Base-by-base conservation (phyloP, 1,140 invertebrate genomes). In the Drosophila kikkawai region DNA sequence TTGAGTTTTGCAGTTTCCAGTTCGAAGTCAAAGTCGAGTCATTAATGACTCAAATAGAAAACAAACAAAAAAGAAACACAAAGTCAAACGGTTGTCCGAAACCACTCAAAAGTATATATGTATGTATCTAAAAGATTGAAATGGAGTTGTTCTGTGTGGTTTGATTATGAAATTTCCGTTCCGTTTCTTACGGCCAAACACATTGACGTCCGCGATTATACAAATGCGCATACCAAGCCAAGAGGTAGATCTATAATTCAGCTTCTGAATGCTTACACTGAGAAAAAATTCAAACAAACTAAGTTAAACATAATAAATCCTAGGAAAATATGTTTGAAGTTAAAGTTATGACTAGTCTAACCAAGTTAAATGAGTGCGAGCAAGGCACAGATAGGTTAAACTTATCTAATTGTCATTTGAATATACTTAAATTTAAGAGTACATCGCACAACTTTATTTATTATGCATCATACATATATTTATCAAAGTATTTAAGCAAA, bases 111-210 rank as follows among this genome's bases (percentile, higher is more conserved):
- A 67, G 22, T 12, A 36, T 22, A 53, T 66, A 57, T 63, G 4
- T 36, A 3, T 17, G 5, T 45, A 3, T 19, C 15, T 22, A n/a
- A 68, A 68, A 66, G 41, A 58, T 22, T 29, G 56, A 75, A 60
- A 60, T 64, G 64, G 76, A 78, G 74, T 85, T 85, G 74, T 85
- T 85, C 60, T 50, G 53, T 56, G 41, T 48, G 55, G 65, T 78
- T 88, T 79, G 80, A 87, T 87, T 87, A 87, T 84, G 84, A 87
- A 87, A 87, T 90, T 84, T 88, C 77, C 80, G 84, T 79, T 73
- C 56, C 48, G 45, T 73, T 80, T 87, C 74, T 80, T 73, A 26
- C 48, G 67, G 44, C 56, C 34, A 78, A 74, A 55, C 32, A 47
- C 70, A 63, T 69, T 61, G 70, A 29, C 17, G 36, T 22, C 51